Evolutionary conservation across 2,888 invertebrate species (phyloP), one percentile per base, ranked within the genome.

Genomic region (Drosophila stalkeri): DNA sequence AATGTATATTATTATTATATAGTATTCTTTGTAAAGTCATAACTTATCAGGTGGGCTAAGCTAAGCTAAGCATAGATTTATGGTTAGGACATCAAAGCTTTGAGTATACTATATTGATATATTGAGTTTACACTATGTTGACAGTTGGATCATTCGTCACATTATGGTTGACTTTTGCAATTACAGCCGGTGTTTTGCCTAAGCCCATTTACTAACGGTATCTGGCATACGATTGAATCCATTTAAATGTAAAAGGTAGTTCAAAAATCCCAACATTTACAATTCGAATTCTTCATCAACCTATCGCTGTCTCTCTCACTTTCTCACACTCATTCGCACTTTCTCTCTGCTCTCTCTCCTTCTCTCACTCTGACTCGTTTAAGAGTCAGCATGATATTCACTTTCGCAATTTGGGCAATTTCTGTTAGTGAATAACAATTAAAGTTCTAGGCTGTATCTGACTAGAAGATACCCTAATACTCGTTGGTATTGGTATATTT

Each of bases 371-470:
- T 35, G 18, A 18, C 18, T 18, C n/a, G 39, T 9, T 44, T 39
- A 47, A 39, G 51, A 20, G 18, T n/a, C 33, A 9, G 23, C 27
- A 35, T 46, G 68, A 75, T 75, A 75, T 71, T 80, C 70, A 81
- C 75, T 89, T 87, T 86, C 47, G 47, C n/a, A 23, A 47, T 14
- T 47, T 47, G 14, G 27, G 4, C 16, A 47, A 47, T 47, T 27
- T 47, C 6, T 23, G 14, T 7, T 23, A 23, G 20, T 47, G 47
- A 16, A 49, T 31, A 49, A 16, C n/a, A 31, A n/a, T 9, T 11
- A 31, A n/a, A n/a, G 3, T 31, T 5, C 16, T 44, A 2, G n/a
- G 6, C n/a, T 11, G 2, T 49, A n/a, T 11, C n/a, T 11, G 49
- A 49, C 49, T 49, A 12, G 5, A n/a, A 33, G 18, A 49, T 33